These are phyloP conservation scores for Pseudomyrmex dendroicus DNA, from an alignment of 1,140 invertebrate species.

Conservation along the genomic window DNA sequence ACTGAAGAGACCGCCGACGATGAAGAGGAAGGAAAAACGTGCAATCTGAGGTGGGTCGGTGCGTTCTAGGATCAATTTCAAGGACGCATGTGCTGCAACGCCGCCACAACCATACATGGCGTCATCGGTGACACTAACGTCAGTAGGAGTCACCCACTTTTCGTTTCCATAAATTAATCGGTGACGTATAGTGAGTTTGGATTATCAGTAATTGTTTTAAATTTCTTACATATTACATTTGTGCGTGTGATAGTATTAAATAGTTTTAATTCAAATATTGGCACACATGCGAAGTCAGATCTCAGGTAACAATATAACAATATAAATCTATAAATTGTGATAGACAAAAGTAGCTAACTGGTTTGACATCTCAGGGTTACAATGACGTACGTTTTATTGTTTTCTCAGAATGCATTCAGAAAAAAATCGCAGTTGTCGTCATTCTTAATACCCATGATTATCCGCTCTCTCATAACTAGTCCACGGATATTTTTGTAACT, in stretches of 20 bases:
- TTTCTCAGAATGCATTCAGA: not conserved
- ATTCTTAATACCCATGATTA: slow-evolving; percentile 4
- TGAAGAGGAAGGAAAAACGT: slow-evolving; percentile 54
- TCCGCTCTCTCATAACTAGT: slow-evolving; percentile 11
- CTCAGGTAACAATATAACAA: not conserved
- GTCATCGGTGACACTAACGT: slow-evolving; percentile 63
- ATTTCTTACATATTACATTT: not conserved
- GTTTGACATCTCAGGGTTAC: not conserved
- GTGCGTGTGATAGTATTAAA: not conserved
- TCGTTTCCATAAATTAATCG: slow-evolving; percentile 53
- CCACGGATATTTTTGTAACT: slow-evolving; percentile 22
- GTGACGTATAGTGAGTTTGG: slow-evolving; percentile 5
- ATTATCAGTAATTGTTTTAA: not conserved
- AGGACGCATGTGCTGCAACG: slow-evolving; percentile 71
- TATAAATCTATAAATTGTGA: not conserved
- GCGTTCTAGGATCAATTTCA: slow-evolving; percentile 67
- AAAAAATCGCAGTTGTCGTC: slow-evolving; percentile 5
- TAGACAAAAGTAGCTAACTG: not conserved
- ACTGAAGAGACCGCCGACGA: slow-evolving; percentile 6
- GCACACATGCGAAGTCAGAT: not conserved
- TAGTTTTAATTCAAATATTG: not conserved
- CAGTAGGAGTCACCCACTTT: slow-evolving; percentile 68
- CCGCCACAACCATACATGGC: slow-evolving; percentile 75
- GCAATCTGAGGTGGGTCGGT: slow-evolving; percentile 45
- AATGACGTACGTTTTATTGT: not conserved